Percentiles rank a stretch among this genome's conserved stretches.
phyloP scores from a whole-genome alignment of 2,888 invertebrate species.

The Rhingia rostrata region DNA sequence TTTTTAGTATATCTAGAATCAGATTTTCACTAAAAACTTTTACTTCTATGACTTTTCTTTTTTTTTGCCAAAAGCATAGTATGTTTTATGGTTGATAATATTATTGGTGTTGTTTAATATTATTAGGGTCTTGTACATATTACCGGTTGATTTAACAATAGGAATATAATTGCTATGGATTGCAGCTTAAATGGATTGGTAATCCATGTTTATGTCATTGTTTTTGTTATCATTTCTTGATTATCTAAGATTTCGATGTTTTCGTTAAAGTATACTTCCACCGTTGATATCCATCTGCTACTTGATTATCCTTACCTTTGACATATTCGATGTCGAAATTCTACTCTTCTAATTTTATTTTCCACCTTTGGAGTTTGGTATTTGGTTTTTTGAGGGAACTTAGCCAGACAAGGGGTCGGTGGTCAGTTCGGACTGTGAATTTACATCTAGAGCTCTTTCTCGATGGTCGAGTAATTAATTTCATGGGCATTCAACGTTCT shows the following conservation, averaged over 20 bases:
- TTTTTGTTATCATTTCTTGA: conserved; percentile 53
- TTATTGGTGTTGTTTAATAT: conserved; percentile 31
- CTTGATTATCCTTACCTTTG: too few relatives aligned
- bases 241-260: neutral
- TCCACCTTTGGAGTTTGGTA: too few relatives aligned
- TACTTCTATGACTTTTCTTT: conserved; percentile 47
- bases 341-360: neutral
- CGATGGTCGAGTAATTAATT: neutral
- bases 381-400: neutral
- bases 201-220: neutral
- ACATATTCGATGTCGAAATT: neutral
- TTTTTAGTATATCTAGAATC: conserved; percentile 31
- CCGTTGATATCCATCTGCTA: too few relatives aligned
- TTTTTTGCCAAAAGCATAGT: conserved; percentile 29
- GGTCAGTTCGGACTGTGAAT: neutral
- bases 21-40: conserved; percentile 21
- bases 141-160: conserved; percentile 26
- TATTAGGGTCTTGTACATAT: conserved; percentile 43
- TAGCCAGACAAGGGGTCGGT: neutral
- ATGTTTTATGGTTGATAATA: conserved; percentile 14
- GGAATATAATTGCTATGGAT: conserved; percentile 10
- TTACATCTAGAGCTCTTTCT: neutral
- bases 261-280: neutral
- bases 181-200: conserved; percentile 5
- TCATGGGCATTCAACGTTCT: neutral